These are phyloP conservation scores for Cairina moschata DNA, from an alignment of 2,113 vertebrate genomes.

Conservation along the genomic window DNA sequence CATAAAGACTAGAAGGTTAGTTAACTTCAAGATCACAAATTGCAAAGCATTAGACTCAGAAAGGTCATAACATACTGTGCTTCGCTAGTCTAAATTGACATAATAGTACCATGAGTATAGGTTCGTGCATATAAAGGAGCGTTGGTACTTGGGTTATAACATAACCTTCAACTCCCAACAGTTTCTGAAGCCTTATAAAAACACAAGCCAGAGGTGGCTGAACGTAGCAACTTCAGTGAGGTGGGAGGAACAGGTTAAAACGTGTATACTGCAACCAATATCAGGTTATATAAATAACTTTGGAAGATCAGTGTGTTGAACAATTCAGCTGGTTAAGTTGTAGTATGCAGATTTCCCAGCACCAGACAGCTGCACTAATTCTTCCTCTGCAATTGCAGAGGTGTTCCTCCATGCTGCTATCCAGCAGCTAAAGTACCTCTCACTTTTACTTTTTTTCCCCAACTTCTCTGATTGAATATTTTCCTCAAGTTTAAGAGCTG, in stretches of 20 bases:
- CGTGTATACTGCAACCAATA: accelerated
- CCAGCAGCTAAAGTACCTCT: background rate
- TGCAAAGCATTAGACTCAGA: background rate
- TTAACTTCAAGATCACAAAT: background rate
- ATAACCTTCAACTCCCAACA: background rate
- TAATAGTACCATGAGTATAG: background rate
- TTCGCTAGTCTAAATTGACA: background rate
- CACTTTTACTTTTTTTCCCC: background rate
- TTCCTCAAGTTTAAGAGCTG: background rate
- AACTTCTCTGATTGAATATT: background rate
- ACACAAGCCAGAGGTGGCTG: background rate
- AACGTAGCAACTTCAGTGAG: background rate
- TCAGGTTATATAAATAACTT: too few relatives aligned
- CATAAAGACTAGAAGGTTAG: background rate
- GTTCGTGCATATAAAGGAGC: background rate
- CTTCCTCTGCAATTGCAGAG: background rate
- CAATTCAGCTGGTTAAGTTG: background rate
- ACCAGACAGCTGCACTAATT: constrained; percentile 5
- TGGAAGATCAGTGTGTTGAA: background rate
- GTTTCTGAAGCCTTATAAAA: background rate
- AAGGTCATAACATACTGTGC: background rate
- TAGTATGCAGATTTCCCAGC: background rate
- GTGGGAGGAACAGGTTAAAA: background rate
- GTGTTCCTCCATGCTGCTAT: background rate
- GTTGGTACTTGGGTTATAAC: background rate